Conservation (phyloP, 2,113 vertebrate species). For the Mus spicilegus region DNA sequence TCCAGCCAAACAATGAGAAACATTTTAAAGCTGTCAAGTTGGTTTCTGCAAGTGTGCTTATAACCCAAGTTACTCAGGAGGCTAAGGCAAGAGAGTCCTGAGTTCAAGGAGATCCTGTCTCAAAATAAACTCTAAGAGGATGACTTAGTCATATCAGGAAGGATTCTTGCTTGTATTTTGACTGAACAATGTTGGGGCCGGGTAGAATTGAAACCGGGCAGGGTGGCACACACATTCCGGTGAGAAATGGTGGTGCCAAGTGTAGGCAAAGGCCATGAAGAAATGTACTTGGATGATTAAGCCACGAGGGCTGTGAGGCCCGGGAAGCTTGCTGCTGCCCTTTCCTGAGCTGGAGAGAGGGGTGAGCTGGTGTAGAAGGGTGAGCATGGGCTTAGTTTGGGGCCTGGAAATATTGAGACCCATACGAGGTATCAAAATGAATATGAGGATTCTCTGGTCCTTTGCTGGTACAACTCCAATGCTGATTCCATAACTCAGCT, state of each 20-base stretch:
- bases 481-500: background rate
- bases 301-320: background rate
- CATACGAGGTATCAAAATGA: background rate
- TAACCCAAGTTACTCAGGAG: background rate
- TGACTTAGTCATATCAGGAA: background rate
- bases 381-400: background rate
- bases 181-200: accelerated
- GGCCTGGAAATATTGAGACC: background rate
- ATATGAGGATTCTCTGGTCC: too few relatives aligned
- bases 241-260: background rate
- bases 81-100: background rate
- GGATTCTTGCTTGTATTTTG: background rate
- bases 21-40: background rate
- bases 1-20: background rate
- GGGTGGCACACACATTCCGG: background rate
- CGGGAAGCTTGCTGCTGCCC: background rate
- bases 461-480: background rate
- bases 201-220: too few relatives aligned
- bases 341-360: background rate
- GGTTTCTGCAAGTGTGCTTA: background rate
- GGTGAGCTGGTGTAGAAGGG: background rate
- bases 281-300: background rate
- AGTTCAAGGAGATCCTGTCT: background rate
- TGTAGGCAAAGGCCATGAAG: background rate
- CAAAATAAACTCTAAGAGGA: background rate